Evolutionary conservation across 2,113 vertebrate genomes (phyloP), one percentile per base, ranked within the genome.

Genomic region (Tragelaphus strepsiceros): DNA sequence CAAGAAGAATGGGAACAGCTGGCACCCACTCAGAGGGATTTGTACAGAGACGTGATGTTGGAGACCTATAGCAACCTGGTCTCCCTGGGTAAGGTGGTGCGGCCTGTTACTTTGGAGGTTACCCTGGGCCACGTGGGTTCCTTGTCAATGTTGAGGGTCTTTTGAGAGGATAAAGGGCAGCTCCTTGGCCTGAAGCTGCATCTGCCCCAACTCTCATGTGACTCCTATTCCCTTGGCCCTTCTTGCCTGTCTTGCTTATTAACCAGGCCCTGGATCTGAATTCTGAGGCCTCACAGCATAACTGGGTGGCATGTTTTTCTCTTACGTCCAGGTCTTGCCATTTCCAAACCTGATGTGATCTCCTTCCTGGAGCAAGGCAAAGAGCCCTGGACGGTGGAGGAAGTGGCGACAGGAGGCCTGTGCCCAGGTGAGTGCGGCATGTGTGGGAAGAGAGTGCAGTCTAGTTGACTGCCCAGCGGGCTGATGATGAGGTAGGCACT

Each of bases 31-130:
- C 96, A 97, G 87, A 91, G 71, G 87, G 92, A 67, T 0, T 1
- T 98, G 82, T 98, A 97, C 95, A 88, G 96, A 61, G 97, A 97
- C 0, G 97, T 97, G 59, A 98, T 86, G 96, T 0, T 97, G 91
- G 97, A 98, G 67, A 97, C 84, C 1, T 98, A 92, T 7, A 32
- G 62, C 74, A 84, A 81, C 88, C 85, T 97, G 74, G 74, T 88
- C 14, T 96, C 98, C 0, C 90, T 98, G 96, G 96, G 97, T 96
- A 87, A 95, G 95, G 53, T 3, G 11, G 3, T 28, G 39, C 11
- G 26, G 26, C 5, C 22, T 15, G 0, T 32, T 4, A 3, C 39
- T 30, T 2, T 22, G 85, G 17, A 30, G 17, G 22, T 62, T 14
- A 19, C 16, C 14, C 2, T 22, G 0, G 35, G 49, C 59, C 46